Conservation (phyloP, 1,140 invertebrate genomes). For the Heliconius hewitsoni region DNA sequence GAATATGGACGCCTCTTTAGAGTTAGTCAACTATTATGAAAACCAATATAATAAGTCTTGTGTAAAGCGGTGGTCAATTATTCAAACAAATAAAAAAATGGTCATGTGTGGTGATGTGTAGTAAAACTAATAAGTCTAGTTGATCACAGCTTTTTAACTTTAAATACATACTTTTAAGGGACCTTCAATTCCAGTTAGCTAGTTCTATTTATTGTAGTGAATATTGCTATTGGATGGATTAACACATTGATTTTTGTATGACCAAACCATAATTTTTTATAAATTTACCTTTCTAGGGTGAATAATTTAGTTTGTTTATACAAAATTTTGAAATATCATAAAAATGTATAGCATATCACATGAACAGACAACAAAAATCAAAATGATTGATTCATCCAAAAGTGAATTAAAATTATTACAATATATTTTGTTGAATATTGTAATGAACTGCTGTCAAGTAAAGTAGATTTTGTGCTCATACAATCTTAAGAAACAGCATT, state of each 20-base stretch:
- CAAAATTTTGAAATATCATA: conserved; percentile 73
- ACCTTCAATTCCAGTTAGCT: conserved; percentile 81
- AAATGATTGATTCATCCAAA: conserved; percentile 66
- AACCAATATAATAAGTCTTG: conserved; percentile 78
- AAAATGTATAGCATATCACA: conserved; percentile 79
- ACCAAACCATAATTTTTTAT: conserved; percentile 79
- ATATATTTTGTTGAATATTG: conserved; percentile 79
- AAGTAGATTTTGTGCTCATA: conserved; percentile 70
- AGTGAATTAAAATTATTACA: conserved; percentile 66
- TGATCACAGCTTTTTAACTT: conserved; percentile 73
- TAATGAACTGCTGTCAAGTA: conserved; percentile 72
- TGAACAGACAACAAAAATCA: conserved; percentile 61
- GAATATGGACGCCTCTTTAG: conserved; percentile 79
- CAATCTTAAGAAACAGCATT: conserved; percentile 71
- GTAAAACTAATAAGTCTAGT: conserved; percentile 49
- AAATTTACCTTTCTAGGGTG: conserved; percentile 70
- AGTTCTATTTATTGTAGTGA: conserved; percentile 80
- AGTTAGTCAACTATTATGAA: conserved; percentile 77
- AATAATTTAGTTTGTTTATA: conserved; percentile 69
- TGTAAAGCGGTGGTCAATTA: conserved; percentile 75
- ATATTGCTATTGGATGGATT: conserved; percentile 74
- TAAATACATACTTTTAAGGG: conserved; percentile 80
- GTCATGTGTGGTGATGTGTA: conserved; percentile 16
- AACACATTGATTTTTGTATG: conserved; percentile 68
- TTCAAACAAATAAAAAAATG: conserved; percentile 30